Evolutionary conservation across 2,888 invertebrate genomes (phyloP), one percentile per base, ranked within the genome.

Genomic region (Caenorhabditis uteleia): DNA sequence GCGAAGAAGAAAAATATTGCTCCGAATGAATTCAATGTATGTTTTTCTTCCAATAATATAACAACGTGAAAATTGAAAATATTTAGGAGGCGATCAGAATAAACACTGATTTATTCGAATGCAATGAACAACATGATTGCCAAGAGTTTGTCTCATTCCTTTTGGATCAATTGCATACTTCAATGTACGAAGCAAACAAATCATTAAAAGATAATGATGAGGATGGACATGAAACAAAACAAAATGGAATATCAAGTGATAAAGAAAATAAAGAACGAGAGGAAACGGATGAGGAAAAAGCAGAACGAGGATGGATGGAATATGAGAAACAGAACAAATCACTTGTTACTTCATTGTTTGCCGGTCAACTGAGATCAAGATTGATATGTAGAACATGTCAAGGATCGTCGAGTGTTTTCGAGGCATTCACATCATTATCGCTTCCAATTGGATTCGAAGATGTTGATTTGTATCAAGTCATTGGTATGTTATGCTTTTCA

Each of bases 71-170:
- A 16, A 25, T 25, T 8, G 2, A 8, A 29, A 39, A 39, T 21
- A 23, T 14, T 44, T 20, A 88, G 88, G 90, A 90, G 88, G 91
- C 91, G 77, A 91, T 94, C 72, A 89, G 90, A 27, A 91, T 91
- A 80, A 90, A 91, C 86, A 91, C 92, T 53, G 91, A 91, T 31
- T 88, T 90, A 75, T 90, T 94, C 84, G 89, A 89, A 70, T 92
- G 92, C 65, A 91, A 91, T 74, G 91, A 91, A 12, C 94, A 94
- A 85, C 93, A 94, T 85, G 93, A 94, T 87, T 91, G 92, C 49
- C 93, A 91, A 87, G 93, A 94, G 86, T 87, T 94, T 73, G 88
- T 94, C 29, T 92, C 92, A 48, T 93, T 93, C 89, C 86, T 94
- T 70, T 86, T 94, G 77, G 93, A 94, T 86, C 90, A 91, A 46